Evolutionary conservation across 1,140 invertebrate genomes (phyloP), one percentile per base, ranked within the genome.

Genomic region (Drosophila pseudoananassae): DNA sequence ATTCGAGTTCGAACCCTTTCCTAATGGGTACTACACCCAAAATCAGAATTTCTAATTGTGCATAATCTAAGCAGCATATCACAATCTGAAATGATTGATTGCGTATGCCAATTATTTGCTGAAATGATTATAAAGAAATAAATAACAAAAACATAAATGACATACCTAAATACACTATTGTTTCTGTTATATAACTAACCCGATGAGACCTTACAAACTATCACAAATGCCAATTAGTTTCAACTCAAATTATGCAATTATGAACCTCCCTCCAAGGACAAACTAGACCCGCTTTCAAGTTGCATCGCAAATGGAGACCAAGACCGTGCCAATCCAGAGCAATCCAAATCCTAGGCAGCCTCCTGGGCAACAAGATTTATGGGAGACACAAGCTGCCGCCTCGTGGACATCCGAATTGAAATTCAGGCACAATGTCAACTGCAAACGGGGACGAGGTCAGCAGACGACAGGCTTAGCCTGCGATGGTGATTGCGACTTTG

Each of bases 371-470:
- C 46, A 74, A 83, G 81, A 83, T 83, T 83, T 83, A 83, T 83
- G 80, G 65, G 43, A 78, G 74, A 83, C 79, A 83, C 74, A 58
- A 60, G 69, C 63, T 63, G 76, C 46, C 61, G 74, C 68, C 74
- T 57, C 72, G 49, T 59, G 61, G 61, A 50, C 76, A 80, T 83
- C 71, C 71, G 71, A 85, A 84, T 84, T 84, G 81, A 84, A 80
- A 85, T 84, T 73, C 80, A 84, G 81, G 76, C 81, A 84, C 66
- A 84, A 84, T 84, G 80, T 85, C 81, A 85, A 77, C 81, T 60
- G 54, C 63, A 78, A 85, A 70, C 68, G 57, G 45, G 59, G 45
- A 61, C 58, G 50, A 70, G 66, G 66, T 70, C 66, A 70, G 66
- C 40, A 43, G 14, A 43, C 40, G 40, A 61, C 63, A 74, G 33